Conservation (phyloP, 1,140 invertebrate species). For the Drosophila athabasca region DNA sequence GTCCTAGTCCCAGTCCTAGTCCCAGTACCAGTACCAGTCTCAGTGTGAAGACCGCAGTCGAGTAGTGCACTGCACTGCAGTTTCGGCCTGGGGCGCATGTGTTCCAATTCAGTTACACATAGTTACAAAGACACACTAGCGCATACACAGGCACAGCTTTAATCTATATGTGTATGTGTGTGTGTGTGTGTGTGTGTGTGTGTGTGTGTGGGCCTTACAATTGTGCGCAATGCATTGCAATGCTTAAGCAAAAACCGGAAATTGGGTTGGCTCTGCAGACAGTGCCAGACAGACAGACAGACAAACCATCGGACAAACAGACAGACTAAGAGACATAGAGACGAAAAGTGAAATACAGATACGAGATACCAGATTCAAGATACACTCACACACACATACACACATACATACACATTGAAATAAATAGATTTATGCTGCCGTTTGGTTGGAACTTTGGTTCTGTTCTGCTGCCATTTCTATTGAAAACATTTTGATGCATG, state of each 20-base stretch:
- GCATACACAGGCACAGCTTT: constrained; percentile 9
- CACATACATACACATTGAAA: constrained; percentile 26
- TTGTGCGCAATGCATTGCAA: constrained; percentile 74
- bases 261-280: constrained; percentile 78
- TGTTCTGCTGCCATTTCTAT: constrained; percentile 52
- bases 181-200: constrained; percentile 19
- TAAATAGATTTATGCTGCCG: constrained; percentile 72
- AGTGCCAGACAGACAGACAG: constrained; percentile 37
- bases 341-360: constrained; percentile 49
- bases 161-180: constrained; percentile 13
- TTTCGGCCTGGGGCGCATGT: constrained; percentile 73
- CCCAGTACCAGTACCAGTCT: not conserved
- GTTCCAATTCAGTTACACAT: constrained; percentile 76
- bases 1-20: no score
- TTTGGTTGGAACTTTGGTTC: constrained; percentile 58
- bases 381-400: constrained; percentile 38
- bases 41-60: constrained; percentile 48
- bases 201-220: constrained; percentile 51
- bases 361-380: constrained; percentile 40
- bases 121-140: constrained; percentile 32
- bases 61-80: constrained; percentile 71
- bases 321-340: constrained; percentile 35
- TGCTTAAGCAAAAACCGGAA: constrained; percentile 80
- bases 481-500: constrained; percentile 79
- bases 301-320: constrained; percentile 43